A percentile compares a stretch with the other conserved stretches of the same genome.
Conservation (phyloP, 2,113 vertebrate genomes). For the Leucoraja erinaceus region DNA sequence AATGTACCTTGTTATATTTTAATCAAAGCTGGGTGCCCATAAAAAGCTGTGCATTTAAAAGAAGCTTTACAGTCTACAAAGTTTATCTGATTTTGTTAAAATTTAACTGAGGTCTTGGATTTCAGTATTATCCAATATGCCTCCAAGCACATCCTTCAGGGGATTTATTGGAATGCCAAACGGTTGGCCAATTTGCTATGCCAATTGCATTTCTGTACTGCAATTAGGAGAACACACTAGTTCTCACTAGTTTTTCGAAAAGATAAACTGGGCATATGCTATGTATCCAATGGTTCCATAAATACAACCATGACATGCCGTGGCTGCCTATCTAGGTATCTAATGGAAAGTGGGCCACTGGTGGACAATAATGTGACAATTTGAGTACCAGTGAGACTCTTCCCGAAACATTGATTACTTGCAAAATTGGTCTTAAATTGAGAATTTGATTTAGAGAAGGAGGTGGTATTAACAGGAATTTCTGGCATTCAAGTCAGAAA, state of each 20-base stretch:
- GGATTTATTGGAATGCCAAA: neutral
- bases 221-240: neutral
- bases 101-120: neutral
- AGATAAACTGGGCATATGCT: neutral
- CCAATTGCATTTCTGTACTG: neutral
- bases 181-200: neutral
- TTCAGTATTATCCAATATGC: neutral
- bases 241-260: neutral
- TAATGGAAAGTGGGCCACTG: neutral
- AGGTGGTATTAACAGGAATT: neutral
- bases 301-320: neutral
- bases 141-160: neutral
- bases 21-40: neutral
- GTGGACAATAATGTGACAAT: neutral
- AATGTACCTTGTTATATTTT: neutral
- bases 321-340: neutral
- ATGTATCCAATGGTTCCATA: neutral
- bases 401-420: neutral
- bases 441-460: neutral
- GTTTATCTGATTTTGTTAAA: neutral
- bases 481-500: constrained; percentile 4
- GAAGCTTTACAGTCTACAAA: neutral
- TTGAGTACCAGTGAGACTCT: neutral
- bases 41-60: neutral
- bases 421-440: neutral